These are phyloP conservation scores for Hozukius guyotensis DNA, from an alignment of 2,797 vertebrate species.

Conservation along the genomic window DNA sequence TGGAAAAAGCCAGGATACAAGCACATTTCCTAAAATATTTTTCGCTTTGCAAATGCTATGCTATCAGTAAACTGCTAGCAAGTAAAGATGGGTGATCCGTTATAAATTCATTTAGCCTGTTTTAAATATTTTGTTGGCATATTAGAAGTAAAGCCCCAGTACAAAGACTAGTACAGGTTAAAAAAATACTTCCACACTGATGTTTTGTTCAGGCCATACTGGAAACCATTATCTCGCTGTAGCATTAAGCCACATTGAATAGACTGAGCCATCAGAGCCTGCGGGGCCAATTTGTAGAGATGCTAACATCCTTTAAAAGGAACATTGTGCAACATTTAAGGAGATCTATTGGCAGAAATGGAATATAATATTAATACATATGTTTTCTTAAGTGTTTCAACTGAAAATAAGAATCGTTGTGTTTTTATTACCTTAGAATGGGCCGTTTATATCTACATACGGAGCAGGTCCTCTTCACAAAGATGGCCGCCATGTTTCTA, in stretches of 20 bases:
- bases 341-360: neutral
- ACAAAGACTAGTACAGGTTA: neutral
- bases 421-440: too few species aligned
- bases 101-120: neutral
- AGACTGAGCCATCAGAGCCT: neutral
- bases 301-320: too few species aligned
- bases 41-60: neutral
- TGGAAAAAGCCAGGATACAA: neutral
- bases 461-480: too few species aligned
- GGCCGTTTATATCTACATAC: too few species aligned
- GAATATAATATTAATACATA: too few species aligned
- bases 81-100: neutral
- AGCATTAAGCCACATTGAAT: neutral
- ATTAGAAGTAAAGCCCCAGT: neutral
- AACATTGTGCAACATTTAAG: too few species aligned
- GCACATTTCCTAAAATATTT: neutral
- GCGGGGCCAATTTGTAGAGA: neutral
- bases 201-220: neutral
- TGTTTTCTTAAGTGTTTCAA: too few species aligned
- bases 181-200: neutral
- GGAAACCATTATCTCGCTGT: neutral
- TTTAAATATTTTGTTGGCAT: neutral
- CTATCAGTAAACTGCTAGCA: neutral
- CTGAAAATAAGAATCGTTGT: too few species aligned
- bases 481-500: too few species aligned